A percentile compares a stretch with the other conserved stretches of the same genome.
These are phyloP conservation scores for Protomyctophum bolini DNA, from an alignment of 2,113 vertebrate species.

Conservation along the genomic window DNA sequence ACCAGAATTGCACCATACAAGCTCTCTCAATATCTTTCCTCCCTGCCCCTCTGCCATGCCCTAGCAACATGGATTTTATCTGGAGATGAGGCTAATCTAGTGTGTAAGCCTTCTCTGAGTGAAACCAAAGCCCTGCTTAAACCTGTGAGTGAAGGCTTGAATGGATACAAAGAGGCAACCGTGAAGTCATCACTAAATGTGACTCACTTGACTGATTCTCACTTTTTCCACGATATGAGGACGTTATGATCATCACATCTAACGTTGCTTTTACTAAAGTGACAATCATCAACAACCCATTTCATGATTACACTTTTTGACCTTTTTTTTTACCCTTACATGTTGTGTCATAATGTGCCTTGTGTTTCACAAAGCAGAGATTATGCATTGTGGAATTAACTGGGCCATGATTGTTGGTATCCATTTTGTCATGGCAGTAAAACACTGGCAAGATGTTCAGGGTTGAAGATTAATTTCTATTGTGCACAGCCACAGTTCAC, in stretches of 20 bases:
- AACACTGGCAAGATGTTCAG: slow-evolving; percentile 12
- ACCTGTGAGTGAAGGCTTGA: slow-evolving; percentile 41
- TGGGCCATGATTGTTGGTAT: slow-evolving; percentile 7
- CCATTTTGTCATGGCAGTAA: slow-evolving; percentile 10
- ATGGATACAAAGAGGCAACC: slow-evolving; percentile 27
- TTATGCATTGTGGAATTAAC: not conserved
- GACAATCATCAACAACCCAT: not conserved
- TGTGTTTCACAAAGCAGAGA: slow-evolving; percentile 19
- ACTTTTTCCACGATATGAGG: too few species aligned
- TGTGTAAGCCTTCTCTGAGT: slow-evolving; percentile 63
- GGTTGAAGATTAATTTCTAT: slow-evolving; percentile 7
- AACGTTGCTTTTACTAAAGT: not conserved
- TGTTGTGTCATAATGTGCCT: not conserved
- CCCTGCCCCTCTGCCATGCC: slow-evolving; percentile 40
- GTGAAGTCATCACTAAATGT: slow-evolving; percentile 25
- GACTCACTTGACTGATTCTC: slow-evolving; percentile 27
- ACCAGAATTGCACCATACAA: slow-evolving; percentile 35
- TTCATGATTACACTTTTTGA: not conserved
- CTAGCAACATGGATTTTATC: slow-evolving; percentile 59
- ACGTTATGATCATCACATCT: too few species aligned
- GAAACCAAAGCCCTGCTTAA: slow-evolving; percentile 67
- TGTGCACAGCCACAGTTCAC: slow-evolving; percentile 18
- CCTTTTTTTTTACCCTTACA: not conserved
- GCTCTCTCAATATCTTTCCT: slow-evolving; percentile 25
- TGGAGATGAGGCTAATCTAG: slow-evolving; percentile 67